phyloP scores from a whole-genome alignment of 2,113 vertebrate species.

The Rhinoderma darwinii region DNA sequence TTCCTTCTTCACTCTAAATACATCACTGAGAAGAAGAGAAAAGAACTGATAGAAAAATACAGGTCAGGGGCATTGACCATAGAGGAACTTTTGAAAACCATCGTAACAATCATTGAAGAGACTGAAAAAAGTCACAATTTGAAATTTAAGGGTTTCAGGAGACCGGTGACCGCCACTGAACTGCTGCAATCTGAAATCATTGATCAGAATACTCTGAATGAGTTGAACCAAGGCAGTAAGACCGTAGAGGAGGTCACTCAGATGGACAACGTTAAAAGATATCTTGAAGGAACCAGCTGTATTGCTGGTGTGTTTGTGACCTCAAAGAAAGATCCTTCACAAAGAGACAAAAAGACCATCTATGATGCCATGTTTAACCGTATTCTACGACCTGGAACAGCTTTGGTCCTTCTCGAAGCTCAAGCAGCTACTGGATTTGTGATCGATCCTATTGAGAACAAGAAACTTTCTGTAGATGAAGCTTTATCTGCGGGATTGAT shows the following conservation, averaged over 20 bases:
- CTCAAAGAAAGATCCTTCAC: conserved; percentile 74
- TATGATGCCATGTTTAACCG: neutral
- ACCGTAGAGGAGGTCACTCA: conserved; percentile 65
- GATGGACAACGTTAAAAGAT: conserved; percentile 72
- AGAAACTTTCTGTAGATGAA: conserved; percentile 62
- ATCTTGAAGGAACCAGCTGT: conserved; percentile 74
- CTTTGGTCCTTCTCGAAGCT: neutral
- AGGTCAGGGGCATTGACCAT: conserved; percentile 66
- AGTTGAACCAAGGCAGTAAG: conserved; percentile 65
- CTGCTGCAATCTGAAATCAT: conserved; percentile 74
- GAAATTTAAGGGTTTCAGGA: conserved; percentile 82
- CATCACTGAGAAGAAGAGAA: conserved; percentile 62
- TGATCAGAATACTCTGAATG: conserved; percentile 65
- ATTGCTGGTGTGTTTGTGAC: conserved; percentile 84
- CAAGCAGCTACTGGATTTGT: conserved; percentile 64
- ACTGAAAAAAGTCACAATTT: conserved; percentile 67
- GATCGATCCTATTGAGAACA: conserved; percentile 57
- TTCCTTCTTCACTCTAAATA: conserved; percentile 64
- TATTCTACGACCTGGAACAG: neutral
- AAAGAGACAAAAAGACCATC: conserved; percentile 64
- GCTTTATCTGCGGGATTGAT: conserved; percentile 65
- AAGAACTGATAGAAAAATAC: conserved; percentile 76
- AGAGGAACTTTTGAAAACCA: conserved; percentile 62
- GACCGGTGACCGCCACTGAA: conserved; percentile 69
- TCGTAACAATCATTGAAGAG: conserved; percentile 56